phyloP scores from a whole-genome alignment of 2,113 vertebrate species.

The Kryptolebias marmoratus region DNA sequence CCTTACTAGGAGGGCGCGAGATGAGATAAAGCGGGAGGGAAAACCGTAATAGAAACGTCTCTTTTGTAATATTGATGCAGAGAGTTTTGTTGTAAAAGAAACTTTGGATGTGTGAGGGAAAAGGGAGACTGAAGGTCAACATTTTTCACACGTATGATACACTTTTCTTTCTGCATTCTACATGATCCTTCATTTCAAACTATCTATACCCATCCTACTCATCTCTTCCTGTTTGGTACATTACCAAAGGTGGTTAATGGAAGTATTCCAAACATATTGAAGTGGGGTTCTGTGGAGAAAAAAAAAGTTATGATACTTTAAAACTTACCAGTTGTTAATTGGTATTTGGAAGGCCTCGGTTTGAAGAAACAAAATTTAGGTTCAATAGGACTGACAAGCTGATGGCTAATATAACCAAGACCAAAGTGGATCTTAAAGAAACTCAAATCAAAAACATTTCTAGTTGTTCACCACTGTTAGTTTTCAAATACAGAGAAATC shows the following conservation, averaged over 20 bases:
- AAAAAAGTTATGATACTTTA: no score
- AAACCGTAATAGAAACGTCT: constrained; percentile 33
- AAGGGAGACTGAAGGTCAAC: constrained; percentile 24
- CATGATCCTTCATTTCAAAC: background rate
- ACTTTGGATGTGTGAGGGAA: background rate
- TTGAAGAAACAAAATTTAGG: no score
- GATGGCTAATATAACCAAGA: no score
- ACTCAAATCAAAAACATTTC: no score
- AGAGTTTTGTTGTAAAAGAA: constrained; percentile 34
- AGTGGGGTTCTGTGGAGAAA: no score
- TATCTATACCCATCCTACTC: background rate
- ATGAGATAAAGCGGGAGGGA: background rate
- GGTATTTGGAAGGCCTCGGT: no score
- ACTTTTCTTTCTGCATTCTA: background rate
- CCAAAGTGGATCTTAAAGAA: no score
- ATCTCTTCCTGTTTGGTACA: background rate
- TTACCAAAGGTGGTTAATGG: background rate
- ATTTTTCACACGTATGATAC: constrained; percentile 7
- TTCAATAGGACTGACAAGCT: no score
- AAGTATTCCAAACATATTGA: no score
- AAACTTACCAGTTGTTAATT: no score
- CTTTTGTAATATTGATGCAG: constrained; percentile 43
- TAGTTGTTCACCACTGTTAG: no score
- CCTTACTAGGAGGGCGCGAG: background rate
- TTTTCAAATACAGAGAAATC: no score